Evolutionary conservation across 2,888 invertebrate genomes (phyloP), one percentile per base, ranked within the genome.

Genomic region (Acrobasis repandana): DNA sequence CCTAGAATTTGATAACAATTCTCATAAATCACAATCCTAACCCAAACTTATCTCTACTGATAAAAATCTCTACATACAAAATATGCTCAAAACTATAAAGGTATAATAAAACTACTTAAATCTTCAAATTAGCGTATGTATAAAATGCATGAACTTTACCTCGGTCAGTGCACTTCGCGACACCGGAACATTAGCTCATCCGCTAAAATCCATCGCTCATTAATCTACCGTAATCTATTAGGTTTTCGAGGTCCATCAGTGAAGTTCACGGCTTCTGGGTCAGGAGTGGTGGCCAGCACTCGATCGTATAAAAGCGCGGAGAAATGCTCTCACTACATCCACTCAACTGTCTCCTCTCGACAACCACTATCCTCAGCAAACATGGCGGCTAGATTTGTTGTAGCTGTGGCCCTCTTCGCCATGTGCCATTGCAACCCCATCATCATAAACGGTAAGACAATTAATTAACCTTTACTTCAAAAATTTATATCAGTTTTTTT

Each of bases 271-370:
- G 74, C 75, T 79, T 80, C 79, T 82, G 80, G 86, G 82, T 82
- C 85, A 81, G 63, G 69, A 73, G 74, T 66, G 75, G 65, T 74
- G 66, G 65, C 77, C 76, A 79, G 82, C 75, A 85, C 83, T 80
- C 83, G 77, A 68, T 66, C 66, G 80, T 91, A 91, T 91, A 90
- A 80, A 91, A 88, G 75, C 84, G 74, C 77, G 82, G 88, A 87
- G 91, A 91, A 91, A 91, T 90, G 85, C 91, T 91, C 83, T 91
- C 90, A 80, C 91, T 78, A 73, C 83, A 90, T 88, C 84, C 89
- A 90, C 78, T 89, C 82, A 80, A 63, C 77, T 71, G 79, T 73
- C 74, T 82, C 78, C 79, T 78, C 74, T 82, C 76, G 66, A 70
- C 38, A 54, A 18, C n/a, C 6, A 18, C 54, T 54, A 38, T 54